phyloP scores from a whole-genome alignment of 2,888 invertebrate genomes.

The Cataglyphis cursor region DNA sequence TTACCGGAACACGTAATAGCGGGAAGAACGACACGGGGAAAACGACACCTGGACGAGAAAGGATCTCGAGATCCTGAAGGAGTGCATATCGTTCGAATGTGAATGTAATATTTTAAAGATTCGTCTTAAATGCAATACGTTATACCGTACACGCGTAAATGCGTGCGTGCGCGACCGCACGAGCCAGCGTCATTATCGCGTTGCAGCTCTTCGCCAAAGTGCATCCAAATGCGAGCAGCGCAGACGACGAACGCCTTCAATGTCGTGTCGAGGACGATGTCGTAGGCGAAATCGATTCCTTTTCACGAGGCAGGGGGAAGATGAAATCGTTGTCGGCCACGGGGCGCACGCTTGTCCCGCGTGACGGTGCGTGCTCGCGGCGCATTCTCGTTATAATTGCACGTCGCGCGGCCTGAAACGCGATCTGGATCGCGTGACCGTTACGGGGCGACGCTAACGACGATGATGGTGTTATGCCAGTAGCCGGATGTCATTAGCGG shows the following conservation, averaged over 20 bases:
- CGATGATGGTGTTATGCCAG: slow-evolving; percentile 53
- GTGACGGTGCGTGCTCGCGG: slow-evolving; percentile 80
- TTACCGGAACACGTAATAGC: slow-evolving; percentile 2
- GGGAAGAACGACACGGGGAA: background rate
- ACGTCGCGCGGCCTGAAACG: slow-evolving; percentile 76
- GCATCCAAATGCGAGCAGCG: slow-evolving; percentile 46
- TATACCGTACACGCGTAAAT: slow-evolving; percentile 10
- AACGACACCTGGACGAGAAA: background rate
- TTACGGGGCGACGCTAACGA: slow-evolving; percentile 55
- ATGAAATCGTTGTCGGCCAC: slow-evolving; percentile 65
- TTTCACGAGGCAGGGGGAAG: slow-evolving; percentile 31
- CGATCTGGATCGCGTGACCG: slow-evolving; percentile 83
- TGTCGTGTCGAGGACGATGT: slow-evolving; percentile 64
- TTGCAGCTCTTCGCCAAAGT: slow-evolving; percentile 66
- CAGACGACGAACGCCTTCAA: slow-evolving; percentile 59
- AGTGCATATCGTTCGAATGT: background rate
- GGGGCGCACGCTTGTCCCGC: slow-evolving; percentile 66
- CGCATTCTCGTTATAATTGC: slow-evolving; percentile 84
- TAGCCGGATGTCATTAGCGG: slow-evolving; percentile 77
- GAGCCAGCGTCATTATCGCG: slow-evolving; percentile 68
- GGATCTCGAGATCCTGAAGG: background rate
- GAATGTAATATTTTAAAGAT: slow-evolving; percentile 10
- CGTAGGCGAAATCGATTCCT: slow-evolving; percentile 77
- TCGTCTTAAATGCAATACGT: slow-evolving; percentile 9
- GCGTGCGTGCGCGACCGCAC: slow-evolving; percentile 31